These are phyloP conservation scores for Thamnophis sirtalis DNA, from an alignment of 2,113 vertebrate genomes.

Conservation along the genomic window DNA sequence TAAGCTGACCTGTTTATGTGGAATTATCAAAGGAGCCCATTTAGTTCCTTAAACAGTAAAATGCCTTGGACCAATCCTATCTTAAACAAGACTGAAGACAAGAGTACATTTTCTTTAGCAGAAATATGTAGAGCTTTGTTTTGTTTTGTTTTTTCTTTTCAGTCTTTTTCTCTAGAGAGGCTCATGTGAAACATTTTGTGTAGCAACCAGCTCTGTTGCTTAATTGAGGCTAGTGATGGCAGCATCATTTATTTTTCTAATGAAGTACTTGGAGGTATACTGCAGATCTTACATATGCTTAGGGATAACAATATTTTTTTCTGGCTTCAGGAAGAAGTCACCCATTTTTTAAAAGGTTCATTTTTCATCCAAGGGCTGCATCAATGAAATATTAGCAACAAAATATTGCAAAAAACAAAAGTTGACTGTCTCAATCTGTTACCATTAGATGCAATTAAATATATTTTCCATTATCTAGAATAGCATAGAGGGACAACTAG, in stretches of 20 bases:
- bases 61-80: background rate
- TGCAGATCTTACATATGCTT: background rate
- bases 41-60: background rate
- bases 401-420: background rate
- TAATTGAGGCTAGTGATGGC: background rate
- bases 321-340: background rate
- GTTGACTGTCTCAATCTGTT: background rate
- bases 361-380: background rate
- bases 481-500: background rate
- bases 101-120: background rate
- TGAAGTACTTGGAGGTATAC: background rate
- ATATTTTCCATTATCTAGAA: background rate
- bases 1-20: background rate
- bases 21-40: background rate
- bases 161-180: constrained; percentile 2
- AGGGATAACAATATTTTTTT: background rate
- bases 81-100: background rate
- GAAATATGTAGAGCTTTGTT: background rate
- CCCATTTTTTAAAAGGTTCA: background rate
- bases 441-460: background rate
- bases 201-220: constrained; percentile 11
- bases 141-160: constrained; percentile 11
- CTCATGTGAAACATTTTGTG: background rate
- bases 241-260: background rate
- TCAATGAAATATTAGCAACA: background rate